phyloP scores from a whole-genome alignment of 2,888 invertebrate species.

The Coelinius sp. region DNA sequence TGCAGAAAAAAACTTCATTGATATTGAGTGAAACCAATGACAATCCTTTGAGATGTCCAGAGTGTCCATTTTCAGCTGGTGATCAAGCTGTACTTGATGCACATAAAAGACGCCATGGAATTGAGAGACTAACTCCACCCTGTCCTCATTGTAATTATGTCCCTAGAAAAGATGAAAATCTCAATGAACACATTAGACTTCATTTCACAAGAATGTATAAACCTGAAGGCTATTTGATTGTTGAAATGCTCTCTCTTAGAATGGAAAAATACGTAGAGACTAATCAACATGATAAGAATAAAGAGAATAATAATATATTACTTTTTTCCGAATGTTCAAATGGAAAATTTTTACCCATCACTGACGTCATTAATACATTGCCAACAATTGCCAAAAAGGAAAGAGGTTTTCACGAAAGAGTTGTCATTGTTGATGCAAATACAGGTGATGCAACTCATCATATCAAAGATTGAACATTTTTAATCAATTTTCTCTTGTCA shows the following conservation, averaged over 20 bases:
- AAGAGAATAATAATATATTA: conserved; percentile 50
- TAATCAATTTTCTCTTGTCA: neutral
- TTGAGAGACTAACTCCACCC: conserved; percentile 63
- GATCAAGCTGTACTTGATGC: conserved; percentile 63
- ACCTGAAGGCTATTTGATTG: conserved; percentile 64
- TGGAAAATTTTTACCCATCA: conserved; percentile 58
- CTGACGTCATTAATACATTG: conserved; percentile 45
- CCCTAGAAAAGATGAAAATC: conserved; percentile 64
- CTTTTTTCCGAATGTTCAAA: conserved; percentile 61
- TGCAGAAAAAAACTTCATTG: conserved; percentile 55
- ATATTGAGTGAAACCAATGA: conserved; percentile 48
- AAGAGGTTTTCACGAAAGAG: conserved; percentile 56
- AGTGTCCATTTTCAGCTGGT: conserved; percentile 59
- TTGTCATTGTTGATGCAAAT: conserved; percentile 64
- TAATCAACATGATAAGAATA: conserved; percentile 51
- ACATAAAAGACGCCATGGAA: conserved; percentile 64
- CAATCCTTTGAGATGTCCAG: conserved; percentile 55
- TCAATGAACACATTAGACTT: conserved; percentile 61
- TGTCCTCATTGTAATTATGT: conserved; percentile 67
- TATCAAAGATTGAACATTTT: conserved; percentile 19
- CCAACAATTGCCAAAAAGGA: conserved; percentile 43
- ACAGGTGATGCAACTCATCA: conserved; percentile 63
- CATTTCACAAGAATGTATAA: conserved; percentile 65
- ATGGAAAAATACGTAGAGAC: conserved; percentile 52
- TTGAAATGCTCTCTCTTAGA: conserved; percentile 58